Percentiles rank a stretch among this genome's conserved stretches.
phyloP scores from a whole-genome alignment of 2,888 invertebrate species.

The Cataglyphis rosenhaueri region DNA sequence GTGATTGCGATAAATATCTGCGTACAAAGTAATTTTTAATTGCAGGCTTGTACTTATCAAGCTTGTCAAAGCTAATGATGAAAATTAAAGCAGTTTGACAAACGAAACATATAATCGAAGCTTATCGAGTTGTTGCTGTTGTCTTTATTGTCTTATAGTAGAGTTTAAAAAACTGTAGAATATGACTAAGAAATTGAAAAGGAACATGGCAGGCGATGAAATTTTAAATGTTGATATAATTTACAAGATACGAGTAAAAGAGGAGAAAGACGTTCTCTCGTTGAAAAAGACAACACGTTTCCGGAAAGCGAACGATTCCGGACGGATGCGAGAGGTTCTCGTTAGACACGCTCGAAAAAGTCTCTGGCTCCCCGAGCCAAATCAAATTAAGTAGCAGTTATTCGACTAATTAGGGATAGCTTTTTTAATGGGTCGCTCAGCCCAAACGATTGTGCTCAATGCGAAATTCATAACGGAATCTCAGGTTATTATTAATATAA shows the following conservation, averaged over 20 bases:
- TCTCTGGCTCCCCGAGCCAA: slow-evolving; percentile 54
- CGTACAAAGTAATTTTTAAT: background rate
- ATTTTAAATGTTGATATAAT: background rate
- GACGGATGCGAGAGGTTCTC: slow-evolving; percentile 59
- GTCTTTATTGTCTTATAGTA: background rate
- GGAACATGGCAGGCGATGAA: background rate
- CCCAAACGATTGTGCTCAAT: slow-evolving; percentile 9
- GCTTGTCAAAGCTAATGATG: background rate
- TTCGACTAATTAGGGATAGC: slow-evolving; percentile 55
- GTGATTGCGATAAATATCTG: background rate
- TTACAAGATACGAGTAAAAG: background rate
- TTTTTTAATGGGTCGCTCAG: slow-evolving; percentile 47
- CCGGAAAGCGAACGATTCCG: slow-evolving; percentile 54
- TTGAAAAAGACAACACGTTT: slow-evolving; percentile 26
- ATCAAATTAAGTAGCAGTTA: slow-evolving; percentile 57
- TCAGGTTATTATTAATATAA: background rate
- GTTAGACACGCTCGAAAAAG: slow-evolving; percentile 72
- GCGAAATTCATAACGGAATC: slow-evolving; percentile 19
- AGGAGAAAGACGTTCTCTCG: slow-evolving; percentile 6
- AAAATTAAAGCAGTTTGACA: background rate
- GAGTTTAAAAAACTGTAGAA: background rate
- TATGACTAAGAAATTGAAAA: background rate
- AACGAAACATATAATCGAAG: background rate
- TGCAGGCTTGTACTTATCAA: background rate
- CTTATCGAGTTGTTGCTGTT: background rate